Evolutionary conservation across 2,888 invertebrate species (phyloP).

Genomic region (Dasypogon diadema): DNA sequence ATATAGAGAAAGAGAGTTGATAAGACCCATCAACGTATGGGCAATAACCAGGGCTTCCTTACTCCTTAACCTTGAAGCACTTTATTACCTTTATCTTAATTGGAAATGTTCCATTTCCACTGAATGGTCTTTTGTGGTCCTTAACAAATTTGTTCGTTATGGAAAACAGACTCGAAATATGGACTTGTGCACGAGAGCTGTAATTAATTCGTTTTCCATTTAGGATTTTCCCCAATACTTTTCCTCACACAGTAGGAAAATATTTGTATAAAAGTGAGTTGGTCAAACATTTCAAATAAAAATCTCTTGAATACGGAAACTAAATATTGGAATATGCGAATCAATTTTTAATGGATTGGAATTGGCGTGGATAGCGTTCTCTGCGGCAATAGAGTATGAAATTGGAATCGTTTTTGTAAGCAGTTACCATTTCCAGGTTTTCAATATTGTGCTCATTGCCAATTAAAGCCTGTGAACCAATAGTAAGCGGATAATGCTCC

Average conservation of each 20-base stretch:
- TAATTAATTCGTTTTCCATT: background rate
- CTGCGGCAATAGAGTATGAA: no score
- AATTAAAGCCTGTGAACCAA: background rate
- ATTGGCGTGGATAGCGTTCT: no score
- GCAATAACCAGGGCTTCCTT: background rate
- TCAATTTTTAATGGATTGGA: background rate
- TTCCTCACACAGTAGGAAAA: no score
- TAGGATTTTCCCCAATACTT: background rate
- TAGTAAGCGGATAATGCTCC: no score
- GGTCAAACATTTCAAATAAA: no score
- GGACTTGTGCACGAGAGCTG: background rate
- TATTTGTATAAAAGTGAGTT: no score
- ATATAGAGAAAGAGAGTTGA: slow-evolving; percentile 21
- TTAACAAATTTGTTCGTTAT: background rate
- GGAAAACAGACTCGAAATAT: background rate
- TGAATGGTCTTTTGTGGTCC: background rate
- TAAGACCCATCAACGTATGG: slow-evolving; percentile 2
- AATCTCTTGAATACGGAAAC: background rate
- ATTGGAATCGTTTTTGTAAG: no score
- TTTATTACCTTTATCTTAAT: slow-evolving; percentile 46
- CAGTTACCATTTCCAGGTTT: background rate
- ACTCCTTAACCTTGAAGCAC: background rate
- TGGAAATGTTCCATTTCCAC: background rate
- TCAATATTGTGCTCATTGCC: background rate
- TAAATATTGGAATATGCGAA: background rate